Evolutionary conservation across 2,113 vertebrate genomes (phyloP).

Genomic region (Leucosticte australis): DNA sequence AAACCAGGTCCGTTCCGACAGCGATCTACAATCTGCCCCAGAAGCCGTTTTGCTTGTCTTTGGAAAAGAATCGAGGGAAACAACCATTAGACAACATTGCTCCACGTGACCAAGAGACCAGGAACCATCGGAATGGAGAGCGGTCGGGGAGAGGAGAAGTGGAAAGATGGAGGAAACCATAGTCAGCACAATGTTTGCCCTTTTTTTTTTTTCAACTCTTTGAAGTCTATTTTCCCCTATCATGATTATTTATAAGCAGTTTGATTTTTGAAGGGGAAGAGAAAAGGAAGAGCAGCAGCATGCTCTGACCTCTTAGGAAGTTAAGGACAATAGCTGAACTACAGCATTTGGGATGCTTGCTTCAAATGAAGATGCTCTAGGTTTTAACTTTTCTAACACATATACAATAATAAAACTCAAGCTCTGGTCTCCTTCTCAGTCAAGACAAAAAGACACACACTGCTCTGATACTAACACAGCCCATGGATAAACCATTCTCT

Average conservation of each 20-base stretch:
- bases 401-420: neutral
- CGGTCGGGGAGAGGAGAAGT: slow-evolving; percentile 21
- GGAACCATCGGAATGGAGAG: slow-evolving; percentile 23
- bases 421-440: neutral
- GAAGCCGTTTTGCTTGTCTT: slow-evolving; percentile 94
- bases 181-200: slow-evolving; percentile 55
- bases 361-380: neutral
- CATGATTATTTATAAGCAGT: neutral
- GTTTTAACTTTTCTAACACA: neutral
- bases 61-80: slow-evolving; percentile 67
- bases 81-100: slow-evolving; percentile 34
- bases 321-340: neutral
- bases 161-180: slow-evolving; percentile 64
- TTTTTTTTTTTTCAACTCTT: neutral
- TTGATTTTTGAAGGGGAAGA: neutral
- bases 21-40: slow-evolving; percentile 96
- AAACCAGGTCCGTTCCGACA: slow-evolving; percentile 96
- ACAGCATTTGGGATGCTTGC: neutral
- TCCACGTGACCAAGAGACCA: neutral
- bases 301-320: slow-evolving; percentile 39
- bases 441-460: neutral
- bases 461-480: neutral
- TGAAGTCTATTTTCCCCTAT: neutral
- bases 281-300: slow-evolving; percentile 44
- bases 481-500: neutral